Evolutionary conservation across 2,113 vertebrate genomes (phyloP), one percentile per base, ranked within the genome.

Genomic region (Hoplias malabaricus): DNA sequence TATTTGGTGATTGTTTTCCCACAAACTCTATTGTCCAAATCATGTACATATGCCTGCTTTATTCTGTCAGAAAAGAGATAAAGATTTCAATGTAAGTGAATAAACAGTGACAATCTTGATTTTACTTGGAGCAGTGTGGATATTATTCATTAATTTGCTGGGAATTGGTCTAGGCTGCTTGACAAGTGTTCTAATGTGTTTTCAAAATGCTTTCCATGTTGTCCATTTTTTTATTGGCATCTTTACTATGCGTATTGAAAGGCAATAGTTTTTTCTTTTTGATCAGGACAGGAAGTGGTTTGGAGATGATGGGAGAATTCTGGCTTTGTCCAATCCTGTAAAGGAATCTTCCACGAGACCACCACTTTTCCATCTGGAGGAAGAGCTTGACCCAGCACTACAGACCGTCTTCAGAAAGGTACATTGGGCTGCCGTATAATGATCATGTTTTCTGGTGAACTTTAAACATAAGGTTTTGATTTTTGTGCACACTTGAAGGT

Each of bases 361-460:
- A 0, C 92, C 94, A 19, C 82, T 94, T 65, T 90, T 94, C 59
- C 90, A 92, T 9, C 62, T 87, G 59, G 92, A 93, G 71, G 93
- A 90, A 25, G 90, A 88, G 27, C 71, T 93, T 75, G 90, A 94
- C 66, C 90, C 91, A 1, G 90, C 92, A 0, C 89, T 98, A 12
- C 92, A 97, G 69, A 95, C 92, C 0, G 65, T 95, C 0, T 96
- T 96, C 84, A 92, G 88, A 83, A 98, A 97, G 94, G 98, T 99
- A 89, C 62, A 80, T 43, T 10, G 19, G 19, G n/a, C 4, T 48
- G 14, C 16, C 5, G 43, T 5, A 48, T 1, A 48, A 5, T 5
- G 6, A 46, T 9, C 42, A 46, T 48, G 46, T 59, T 29, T 40
- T 40, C 31, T 1, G n/a, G n/a, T n/a, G n/a, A n/a, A n/a, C n/a